A percentile compares a stretch with the other conserved stretches of the same genome.
These are phyloP conservation scores for Argyrosomus regius DNA, from an alignment of 2,797 vertebrate genomes.

Conservation along the genomic window DNA sequence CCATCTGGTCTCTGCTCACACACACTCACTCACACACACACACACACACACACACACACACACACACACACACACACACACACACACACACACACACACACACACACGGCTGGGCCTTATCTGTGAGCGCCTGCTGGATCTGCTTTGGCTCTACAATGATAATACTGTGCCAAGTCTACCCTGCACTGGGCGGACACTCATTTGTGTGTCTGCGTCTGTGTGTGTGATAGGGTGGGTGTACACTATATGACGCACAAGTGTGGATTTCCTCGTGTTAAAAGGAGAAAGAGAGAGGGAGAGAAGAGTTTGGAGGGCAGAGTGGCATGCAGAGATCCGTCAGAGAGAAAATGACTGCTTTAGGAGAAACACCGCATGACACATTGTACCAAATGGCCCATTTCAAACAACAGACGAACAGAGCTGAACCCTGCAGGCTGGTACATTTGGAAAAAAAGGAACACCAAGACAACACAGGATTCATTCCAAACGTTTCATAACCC, in stretches of 20 bases:
- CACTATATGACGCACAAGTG: slow-evolving; percentile 33
- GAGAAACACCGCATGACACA: slow-evolving; percentile 1
- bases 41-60: not conserved
- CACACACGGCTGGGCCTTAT: slow-evolving; percentile 64
- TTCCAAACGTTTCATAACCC: slow-evolving; percentile 67
- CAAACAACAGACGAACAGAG: slow-evolving; percentile 19
- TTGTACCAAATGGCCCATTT: not conserved
- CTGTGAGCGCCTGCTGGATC: slow-evolving; percentile 63
- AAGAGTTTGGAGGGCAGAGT: slow-evolving; percentile 7
- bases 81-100: not conserved
- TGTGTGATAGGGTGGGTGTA: slow-evolving; percentile 43
- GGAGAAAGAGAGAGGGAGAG: not conserved
- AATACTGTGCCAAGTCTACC: slow-evolving; percentile 53
- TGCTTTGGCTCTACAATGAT: slow-evolving; percentile 61
- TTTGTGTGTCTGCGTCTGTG: slow-evolving; percentile 15
- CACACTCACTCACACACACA: not conserved
- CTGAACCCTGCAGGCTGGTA: slow-evolving; percentile 10
- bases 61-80: not conserved
- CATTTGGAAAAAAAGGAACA: slow-evolving; percentile 12
- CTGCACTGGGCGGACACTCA: slow-evolving; percentile 56
- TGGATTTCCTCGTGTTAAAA: slow-evolving; percentile 45
- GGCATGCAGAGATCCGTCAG: slow-evolving; percentile 53
- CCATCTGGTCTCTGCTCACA: slow-evolving; percentile 34
- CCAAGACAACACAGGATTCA: slow-evolving; percentile 53
- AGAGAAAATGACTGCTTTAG: slow-evolving; percentile 15